Percentiles rank a stretch among this genome's conserved stretches.
phyloP scores from a whole-genome alignment of 2,797 vertebrate genomes.

The Pyrocephalus nanus region DNA sequence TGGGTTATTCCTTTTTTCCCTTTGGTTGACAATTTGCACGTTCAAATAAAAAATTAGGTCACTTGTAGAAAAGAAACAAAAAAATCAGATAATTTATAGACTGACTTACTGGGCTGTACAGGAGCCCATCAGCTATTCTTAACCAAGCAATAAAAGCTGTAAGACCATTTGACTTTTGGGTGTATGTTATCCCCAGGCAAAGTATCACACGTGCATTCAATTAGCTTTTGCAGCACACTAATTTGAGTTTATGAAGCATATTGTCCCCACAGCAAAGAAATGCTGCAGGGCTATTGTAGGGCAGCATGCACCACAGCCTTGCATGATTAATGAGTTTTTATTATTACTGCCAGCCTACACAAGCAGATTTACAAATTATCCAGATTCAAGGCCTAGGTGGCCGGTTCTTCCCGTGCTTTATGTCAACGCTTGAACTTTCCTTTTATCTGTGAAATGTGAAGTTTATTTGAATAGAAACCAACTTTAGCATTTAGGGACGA shows the following conservation, averaged over 20 bases:
- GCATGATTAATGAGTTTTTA: slow-evolving; percentile 12
- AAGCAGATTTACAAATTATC: slow-evolving; percentile 17
- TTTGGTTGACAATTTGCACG: not conserved
- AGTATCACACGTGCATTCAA: slow-evolving; percentile 18
- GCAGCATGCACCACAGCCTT: not conserved
- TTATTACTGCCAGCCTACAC: not conserved
- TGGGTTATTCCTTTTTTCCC: not conserved
- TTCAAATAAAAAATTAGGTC: not conserved
- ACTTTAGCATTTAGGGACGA: not conserved
- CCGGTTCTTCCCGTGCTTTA: not conserved
- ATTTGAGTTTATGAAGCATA: slow-evolving; percentile 59
- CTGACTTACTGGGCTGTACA: not conserved
- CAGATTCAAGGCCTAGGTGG: not conserved
- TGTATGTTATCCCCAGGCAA: not conserved
- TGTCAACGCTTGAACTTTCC: not conserved
- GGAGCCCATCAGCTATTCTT: not conserved
- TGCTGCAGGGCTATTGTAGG: slow-evolving; percentile 12
- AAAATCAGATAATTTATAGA: not conserved
- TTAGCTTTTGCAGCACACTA: slow-evolving; percentile 34
- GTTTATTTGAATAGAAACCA: not conserved
- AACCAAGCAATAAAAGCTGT: slow-evolving; percentile 13
- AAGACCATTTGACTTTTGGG: slow-evolving; percentile 28
- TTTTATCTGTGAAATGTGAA: not conserved
- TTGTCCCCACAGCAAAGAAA: slow-evolving; percentile 34
- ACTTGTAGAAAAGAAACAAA: not conserved